Conservation (phyloP, 2,888 invertebrate species). For the Sphaeridia pumilis region DNA sequence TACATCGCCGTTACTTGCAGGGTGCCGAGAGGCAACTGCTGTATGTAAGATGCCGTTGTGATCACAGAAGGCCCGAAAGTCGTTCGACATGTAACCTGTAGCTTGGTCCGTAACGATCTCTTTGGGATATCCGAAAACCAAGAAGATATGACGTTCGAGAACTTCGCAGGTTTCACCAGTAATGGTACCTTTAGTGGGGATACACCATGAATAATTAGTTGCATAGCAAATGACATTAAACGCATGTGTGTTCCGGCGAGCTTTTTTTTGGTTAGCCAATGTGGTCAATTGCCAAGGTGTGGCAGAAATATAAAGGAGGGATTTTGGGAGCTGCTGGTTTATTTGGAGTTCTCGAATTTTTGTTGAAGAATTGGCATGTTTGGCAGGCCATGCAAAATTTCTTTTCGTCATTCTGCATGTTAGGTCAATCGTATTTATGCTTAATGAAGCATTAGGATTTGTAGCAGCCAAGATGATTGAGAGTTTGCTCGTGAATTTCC, state of each 20-base stretch:
- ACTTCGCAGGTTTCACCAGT: no score
- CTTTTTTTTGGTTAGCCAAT: slow-evolving; percentile 23
- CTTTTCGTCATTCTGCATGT: slow-evolving; percentile 14
- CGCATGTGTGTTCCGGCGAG: slow-evolving; percentile 15
- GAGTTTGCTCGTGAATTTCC: slow-evolving; percentile 15
- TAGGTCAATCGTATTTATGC: slow-evolving; percentile 25
- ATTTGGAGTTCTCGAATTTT: not conserved
- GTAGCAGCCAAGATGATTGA: slow-evolving; percentile 22
- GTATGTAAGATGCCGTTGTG: no score
- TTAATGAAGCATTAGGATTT: slow-evolving; percentile 20
- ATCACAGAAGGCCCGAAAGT: no score
- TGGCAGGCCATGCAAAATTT: slow-evolving; percentile 20
- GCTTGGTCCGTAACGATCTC: no score
- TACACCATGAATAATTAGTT: no score
- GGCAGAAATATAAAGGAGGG: slow-evolving; percentile 26
- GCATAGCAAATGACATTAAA: no score
- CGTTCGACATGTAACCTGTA: no score
- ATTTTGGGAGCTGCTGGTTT: slow-evolving; percentile 4
- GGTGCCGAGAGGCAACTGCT: no score
- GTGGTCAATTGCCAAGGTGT: slow-evolving; percentile 28
- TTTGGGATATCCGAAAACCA: no score
- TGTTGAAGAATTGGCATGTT: slow-evolving; percentile 21
- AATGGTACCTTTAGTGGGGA: no score
- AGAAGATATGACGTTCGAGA: no score
- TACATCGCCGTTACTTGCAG: no score